phyloP scores from a whole-genome alignment of 2,888 invertebrate genomes.

The Ophion ellenae region DNA sequence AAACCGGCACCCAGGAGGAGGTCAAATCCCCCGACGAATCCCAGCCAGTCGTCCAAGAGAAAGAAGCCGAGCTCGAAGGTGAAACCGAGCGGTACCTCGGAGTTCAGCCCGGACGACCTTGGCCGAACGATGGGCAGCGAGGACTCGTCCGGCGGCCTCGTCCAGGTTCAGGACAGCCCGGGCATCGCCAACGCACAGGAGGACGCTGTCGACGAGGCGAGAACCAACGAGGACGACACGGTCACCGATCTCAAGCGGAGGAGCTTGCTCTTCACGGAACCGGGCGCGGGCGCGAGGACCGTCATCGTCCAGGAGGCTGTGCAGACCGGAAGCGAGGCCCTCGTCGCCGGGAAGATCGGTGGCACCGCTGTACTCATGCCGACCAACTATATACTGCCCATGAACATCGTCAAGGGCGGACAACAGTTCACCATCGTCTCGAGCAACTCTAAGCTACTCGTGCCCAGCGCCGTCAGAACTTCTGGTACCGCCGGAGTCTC shows the following conservation, averaged over 20 bases:
- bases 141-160: constrained; percentile 89
- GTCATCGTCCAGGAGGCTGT: constrained; percentile 82
- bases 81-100: constrained; percentile 85
- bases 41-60: constrained; percentile 88
- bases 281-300: constrained; percentile 72
- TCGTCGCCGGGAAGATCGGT: constrained; percentile 87
- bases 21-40: constrained; percentile 90
- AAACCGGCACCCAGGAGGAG: constrained; percentile 92
- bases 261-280: constrained; percentile 81
- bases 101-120: constrained; percentile 88
- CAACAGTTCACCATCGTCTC: constrained; percentile 90
- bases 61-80: constrained; percentile 88
- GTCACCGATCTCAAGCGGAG: constrained; percentile 77
- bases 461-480: constrained; percentile 63
- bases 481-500: constrained; percentile 83
- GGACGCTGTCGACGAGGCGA: constrained; percentile 72
- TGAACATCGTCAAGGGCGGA: constrained; percentile 89
- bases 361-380: constrained; percentile 89
- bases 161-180: constrained; percentile 82
- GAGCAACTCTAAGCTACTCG: constrained; percentile 86
- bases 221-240: constrained; percentile 78
- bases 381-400: constrained; percentile 88
- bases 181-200: constrained; percentile 79
- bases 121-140: constrained; percentile 90
- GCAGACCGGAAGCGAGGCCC: constrained; percentile 85